These are phyloP conservation scores for Microcebus jonahi DNA, from an alignment of 2,113 vertebrate genomes.

Conservation along the genomic window DNA sequence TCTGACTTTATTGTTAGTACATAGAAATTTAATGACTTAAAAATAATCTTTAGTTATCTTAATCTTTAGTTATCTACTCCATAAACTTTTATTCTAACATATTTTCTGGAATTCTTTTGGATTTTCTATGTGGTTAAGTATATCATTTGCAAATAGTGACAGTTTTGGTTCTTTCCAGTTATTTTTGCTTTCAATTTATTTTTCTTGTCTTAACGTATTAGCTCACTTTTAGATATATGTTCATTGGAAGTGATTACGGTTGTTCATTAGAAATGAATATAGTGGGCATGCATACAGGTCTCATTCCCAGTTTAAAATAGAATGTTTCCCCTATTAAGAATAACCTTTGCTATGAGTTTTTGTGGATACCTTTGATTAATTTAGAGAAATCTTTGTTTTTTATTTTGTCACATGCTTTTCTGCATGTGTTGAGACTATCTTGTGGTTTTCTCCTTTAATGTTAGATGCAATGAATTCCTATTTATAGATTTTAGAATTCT, in stretches of 20 bases:
- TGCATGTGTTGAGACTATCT: conserved; percentile 8
- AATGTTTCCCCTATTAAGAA: background rate
- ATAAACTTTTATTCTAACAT: background rate
- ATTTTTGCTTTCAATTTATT: background rate
- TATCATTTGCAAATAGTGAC: conserved; percentile 12
- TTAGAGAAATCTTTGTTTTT: background rate
- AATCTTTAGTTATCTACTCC: conserved; percentile 10
- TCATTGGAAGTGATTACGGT: background rate
- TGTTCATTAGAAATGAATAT: background rate
- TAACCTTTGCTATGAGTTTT: background rate
- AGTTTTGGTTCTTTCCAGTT: background rate
- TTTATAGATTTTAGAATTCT: conserved; percentile 34
- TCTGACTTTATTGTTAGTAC: conserved; percentile 4
- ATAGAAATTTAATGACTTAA: conserved; percentile 3
- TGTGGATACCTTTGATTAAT: background rate
- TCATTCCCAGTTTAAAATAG: background rate
- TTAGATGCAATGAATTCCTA: conserved; percentile 12
- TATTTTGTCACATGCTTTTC: background rate
- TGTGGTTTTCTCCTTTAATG: background rate
- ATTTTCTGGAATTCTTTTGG: conserved; percentile 3
- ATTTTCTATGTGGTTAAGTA: background rate
- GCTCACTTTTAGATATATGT: background rate
- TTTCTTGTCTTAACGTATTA: background rate
- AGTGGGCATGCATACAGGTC: background rate
- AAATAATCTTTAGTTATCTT: conserved; percentile 28